Evolutionary conservation across 1,140 invertebrate genomes (phyloP).

Genomic region (Drosophila repleta): DNA sequence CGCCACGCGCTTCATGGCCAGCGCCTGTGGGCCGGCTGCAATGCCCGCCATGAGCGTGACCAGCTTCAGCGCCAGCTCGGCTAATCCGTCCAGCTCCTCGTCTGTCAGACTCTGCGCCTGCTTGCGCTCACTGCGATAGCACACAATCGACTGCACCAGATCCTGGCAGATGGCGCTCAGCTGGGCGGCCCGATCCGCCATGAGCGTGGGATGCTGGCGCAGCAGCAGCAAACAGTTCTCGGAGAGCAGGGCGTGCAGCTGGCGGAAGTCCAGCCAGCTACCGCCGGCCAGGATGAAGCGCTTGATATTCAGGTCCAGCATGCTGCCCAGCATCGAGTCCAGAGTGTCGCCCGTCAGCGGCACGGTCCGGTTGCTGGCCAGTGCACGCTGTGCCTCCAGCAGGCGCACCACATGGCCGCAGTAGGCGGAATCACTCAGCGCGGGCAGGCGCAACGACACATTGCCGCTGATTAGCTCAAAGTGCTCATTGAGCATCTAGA

Average conservation of each 20-base stretch:
- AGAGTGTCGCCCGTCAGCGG: constrained; percentile 69
- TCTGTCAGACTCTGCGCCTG: constrained; percentile 58
- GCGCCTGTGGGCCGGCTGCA: constrained; percentile 44
- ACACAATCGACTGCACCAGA: constrained; percentile 70
- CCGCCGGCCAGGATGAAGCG: constrained; percentile 50
- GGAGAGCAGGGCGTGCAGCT: constrained; percentile 49
- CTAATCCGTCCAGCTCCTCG: constrained; percentile 65
- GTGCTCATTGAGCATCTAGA: constrained; percentile 78
- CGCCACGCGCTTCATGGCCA: constrained; percentile 76
- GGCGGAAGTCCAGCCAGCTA: constrained; percentile 50
- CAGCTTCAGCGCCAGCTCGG: constrained; percentile 71
- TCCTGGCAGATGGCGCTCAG: constrained; percentile 71
- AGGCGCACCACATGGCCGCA: constrained; percentile 38
- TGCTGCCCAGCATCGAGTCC: constrained; percentile 63
- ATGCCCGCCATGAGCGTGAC: constrained; percentile 68
- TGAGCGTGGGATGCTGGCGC: constrained; percentile 60
- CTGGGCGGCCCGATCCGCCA: constrained; percentile 75
- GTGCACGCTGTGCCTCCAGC: constrained; percentile 59
- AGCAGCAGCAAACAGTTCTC: constrained; percentile 61
- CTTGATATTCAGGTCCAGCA: constrained; percentile 75
- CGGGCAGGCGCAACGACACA: constrained; percentile 47
- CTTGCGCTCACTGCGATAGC: constrained; percentile 73
- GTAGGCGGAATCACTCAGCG: constrained; percentile 19
- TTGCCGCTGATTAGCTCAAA: constrained; percentile 67
- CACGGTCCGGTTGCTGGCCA: constrained; percentile 68